Evolutionary conservation across 2,888 invertebrate species (phyloP).

Genomic region (Xylophagus ater): DNA sequence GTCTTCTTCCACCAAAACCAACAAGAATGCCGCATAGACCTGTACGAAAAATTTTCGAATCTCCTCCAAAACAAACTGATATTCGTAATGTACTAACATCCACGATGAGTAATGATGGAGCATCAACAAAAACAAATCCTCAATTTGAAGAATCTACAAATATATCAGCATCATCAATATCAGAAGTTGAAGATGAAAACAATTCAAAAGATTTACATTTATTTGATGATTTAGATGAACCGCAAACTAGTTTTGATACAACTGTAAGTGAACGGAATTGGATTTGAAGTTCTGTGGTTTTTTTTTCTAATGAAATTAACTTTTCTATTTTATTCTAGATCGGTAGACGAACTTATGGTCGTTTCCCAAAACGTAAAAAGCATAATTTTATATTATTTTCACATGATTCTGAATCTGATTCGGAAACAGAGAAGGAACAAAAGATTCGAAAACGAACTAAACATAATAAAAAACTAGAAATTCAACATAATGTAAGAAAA

Average conservation of each 20-base stretch:
- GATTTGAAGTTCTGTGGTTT: neutral
- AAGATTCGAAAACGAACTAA: slow-evolving; percentile 18
- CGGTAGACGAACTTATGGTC: slow-evolving; percentile 28
- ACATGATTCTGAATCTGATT: slow-evolving; percentile 26
- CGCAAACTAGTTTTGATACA: slow-evolving; percentile 28
- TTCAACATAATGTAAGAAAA: slow-evolving; percentile 20
- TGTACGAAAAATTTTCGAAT: slow-evolving; percentile 20
- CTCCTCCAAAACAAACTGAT: slow-evolving; percentile 21
- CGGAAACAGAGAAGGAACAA: slow-evolving; percentile 22
- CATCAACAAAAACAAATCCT: slow-evolving; percentile 10
- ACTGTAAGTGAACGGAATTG: slow-evolving; percentile 27
- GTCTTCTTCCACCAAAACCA: slow-evolving; percentile 22
- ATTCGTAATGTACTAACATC: slow-evolving; percentile 31
- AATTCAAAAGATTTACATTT: slow-evolving; percentile 21
- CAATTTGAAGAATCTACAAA: neutral
- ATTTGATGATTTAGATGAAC: slow-evolving; percentile 27
- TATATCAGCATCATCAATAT: neutral
- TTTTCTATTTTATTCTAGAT: slow-evolving; percentile 20
- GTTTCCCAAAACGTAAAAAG: slow-evolving; percentile 24
- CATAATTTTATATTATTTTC: slow-evolving; percentile 23
- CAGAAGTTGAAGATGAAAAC: slow-evolving; percentile 12
- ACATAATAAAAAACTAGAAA: slow-evolving; percentile 19
- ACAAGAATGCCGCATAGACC: slow-evolving; percentile 6
- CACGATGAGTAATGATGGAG: slow-evolving; percentile 32
- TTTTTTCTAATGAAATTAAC: neutral